Conservation (phyloP, 2,888 invertebrate genomes). For the Sminthurinus aureus region DNA sequence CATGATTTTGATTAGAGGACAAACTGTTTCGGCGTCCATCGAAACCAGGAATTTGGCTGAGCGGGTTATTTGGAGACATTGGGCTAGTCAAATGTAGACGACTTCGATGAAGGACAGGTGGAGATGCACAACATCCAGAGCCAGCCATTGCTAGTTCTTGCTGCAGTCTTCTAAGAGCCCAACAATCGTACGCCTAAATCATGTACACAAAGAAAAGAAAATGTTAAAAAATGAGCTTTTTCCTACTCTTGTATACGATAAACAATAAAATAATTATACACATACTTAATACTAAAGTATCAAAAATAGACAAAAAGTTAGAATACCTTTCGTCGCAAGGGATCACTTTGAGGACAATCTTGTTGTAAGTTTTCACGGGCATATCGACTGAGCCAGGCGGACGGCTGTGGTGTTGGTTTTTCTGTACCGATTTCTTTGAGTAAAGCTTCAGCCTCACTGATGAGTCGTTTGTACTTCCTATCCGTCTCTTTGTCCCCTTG, state of each 20-base stretch:
- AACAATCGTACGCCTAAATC: constrained; percentile 59
- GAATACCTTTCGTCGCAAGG: constrained; percentile 57
- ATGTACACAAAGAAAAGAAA: neutral
- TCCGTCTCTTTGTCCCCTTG: constrained; percentile 54
- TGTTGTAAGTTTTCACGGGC: constrained; percentile 42
- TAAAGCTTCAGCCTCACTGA: constrained; percentile 56
- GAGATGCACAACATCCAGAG: constrained; percentile 59
- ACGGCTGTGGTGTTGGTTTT: constrained; percentile 28
- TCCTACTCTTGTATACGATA: neutral
- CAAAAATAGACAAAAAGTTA: neutral
- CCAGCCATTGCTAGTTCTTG: constrained; percentile 59
- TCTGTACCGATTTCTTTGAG: constrained; percentile 57
- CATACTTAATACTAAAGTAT: neutral
- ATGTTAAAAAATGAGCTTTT: neutral
- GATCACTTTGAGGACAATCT: constrained; percentile 60
- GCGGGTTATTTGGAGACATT: constrained; percentile 45
- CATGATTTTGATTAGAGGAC: neutral
- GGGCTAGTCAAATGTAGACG: constrained; percentile 48
- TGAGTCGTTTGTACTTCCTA: constrained; percentile 57
- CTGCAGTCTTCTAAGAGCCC: constrained; percentile 59
- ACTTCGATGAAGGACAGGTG: constrained; percentile 57
- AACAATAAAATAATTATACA: neutral
- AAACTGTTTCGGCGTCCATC: constrained; percentile 26
- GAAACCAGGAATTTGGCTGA: constrained; percentile 37
- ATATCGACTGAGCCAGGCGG: constrained; percentile 37